Percentiles rank a stretch among this genome's conserved stretches.
phyloP scores from a whole-genome alignment of 2,113 vertebrate species.

The Telmatochromis sp. region DNA sequence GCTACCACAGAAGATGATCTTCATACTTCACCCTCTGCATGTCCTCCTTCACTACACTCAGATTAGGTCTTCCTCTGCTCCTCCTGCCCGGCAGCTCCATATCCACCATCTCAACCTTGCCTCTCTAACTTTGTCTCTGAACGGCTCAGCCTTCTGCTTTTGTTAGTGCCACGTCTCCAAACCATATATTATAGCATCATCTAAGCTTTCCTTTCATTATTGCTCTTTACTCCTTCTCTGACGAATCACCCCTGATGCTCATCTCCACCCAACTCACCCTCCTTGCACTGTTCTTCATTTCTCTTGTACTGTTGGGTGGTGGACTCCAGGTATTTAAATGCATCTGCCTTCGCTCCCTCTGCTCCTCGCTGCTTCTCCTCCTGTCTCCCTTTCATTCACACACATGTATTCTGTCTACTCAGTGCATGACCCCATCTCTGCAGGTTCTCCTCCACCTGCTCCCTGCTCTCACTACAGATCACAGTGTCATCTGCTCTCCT shows the following conservation, averaged over 20 bases:
- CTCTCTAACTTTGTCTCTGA: neutral
- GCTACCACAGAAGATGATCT: neutral
- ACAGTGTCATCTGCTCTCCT: neutral
- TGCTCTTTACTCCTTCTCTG: neutral
- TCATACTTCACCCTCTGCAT: neutral
- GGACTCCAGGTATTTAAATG: neutral
- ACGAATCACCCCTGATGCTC: neutral
- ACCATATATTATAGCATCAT: neutral
- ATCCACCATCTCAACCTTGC: neutral
- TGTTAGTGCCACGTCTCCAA: neutral
- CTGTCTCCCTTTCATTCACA: neutral
- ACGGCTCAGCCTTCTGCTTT: neutral
- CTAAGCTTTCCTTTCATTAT: neutral
- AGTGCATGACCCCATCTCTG: neutral
- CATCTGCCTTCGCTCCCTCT: neutral
- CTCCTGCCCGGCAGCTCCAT: neutral
- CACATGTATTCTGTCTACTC: neutral
- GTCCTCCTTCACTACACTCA: neutral
- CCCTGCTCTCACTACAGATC: neutral
- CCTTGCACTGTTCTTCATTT: neutral
- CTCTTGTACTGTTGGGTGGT: neutral
- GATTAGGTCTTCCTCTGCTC: neutral
- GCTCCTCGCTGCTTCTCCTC: neutral
- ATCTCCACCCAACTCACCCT: accelerated
- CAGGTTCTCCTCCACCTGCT: neutral